phyloP scores from a whole-genome alignment of 2,797 vertebrate genomes.

The Aphelocoma californica region DNA sequence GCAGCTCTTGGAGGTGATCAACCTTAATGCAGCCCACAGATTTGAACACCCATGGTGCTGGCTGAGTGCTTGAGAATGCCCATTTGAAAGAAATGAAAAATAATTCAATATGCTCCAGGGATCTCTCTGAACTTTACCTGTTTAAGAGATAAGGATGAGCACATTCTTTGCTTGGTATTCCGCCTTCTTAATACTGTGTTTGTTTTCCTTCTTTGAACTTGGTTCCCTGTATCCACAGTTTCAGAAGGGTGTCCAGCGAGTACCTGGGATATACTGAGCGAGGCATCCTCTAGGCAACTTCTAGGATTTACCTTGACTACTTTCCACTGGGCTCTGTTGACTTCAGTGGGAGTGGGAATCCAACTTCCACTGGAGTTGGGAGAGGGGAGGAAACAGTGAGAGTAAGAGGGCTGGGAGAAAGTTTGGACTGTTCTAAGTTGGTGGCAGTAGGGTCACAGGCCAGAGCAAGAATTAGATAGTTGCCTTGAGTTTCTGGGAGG shows the following conservation, averaged over 20 bases:
- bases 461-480: background rate
- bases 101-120: background rate
- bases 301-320: background rate
- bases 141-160: background rate
- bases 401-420: background rate
- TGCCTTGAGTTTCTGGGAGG: background rate
- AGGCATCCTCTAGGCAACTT: background rate
- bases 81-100: background rate
- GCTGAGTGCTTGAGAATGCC: background rate
- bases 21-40: rapidly evolving
- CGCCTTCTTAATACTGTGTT: background rate
- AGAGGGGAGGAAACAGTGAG: background rate
- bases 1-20: background rate
- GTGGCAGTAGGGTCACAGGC: background rate
- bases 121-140: background rate
- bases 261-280: too few species aligned
- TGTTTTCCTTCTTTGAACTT: background rate
- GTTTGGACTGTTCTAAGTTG: background rate
- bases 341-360: background rate
- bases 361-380: background rate
- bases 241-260: background rate
- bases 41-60: background rate
- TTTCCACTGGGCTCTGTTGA: background rate
- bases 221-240: background rate
- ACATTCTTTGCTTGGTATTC: background rate